Base-by-base conservation (phyloP, 2,888 invertebrate genomes). In the Eristalis tenax region DNA sequence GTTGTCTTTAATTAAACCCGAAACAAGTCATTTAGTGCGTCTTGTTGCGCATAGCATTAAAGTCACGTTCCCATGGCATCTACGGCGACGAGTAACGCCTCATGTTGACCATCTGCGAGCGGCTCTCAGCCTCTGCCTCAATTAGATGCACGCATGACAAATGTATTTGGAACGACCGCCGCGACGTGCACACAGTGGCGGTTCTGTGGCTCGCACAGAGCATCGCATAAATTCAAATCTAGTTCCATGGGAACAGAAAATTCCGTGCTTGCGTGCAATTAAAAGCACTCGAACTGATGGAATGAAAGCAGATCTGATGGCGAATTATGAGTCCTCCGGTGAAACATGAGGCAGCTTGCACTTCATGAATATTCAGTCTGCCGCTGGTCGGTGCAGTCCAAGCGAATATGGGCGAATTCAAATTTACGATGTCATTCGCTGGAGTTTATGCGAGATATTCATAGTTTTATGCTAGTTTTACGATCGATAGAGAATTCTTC, bases 301-400 rank as follows among this genome's bases (percentile, higher is more conserved):
- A 50, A 50, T 18, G 26, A 15, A 61, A n/a, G 64, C 11, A 57
- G 64, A 57, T 64, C 66, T 10, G 63, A 28, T 40, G 50, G 50
- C 50, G 18, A 50, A 50, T 68, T 28, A 59, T 32, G 35, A 57
- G 40, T 70, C 26, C 59, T 38, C 22, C 1, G 32, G 26, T 3
- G 32, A 32, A 28, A 28, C 18, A 13, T 64, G 23, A 28, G 28
- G 15, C 57, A 50, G 10, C 59, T 59, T 13, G 69, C 68, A 73
- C 76, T 73, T 81, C 26, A 85, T 85, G 85, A 85, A 81, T 85
- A 85, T 77, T 81, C 57, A 77, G 28, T 13, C 13, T 28, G 50
- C 57, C n/a, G 38, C 50, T 11, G 22, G 35, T 23, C 6, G 22
- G 6, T 23, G 22, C 32, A 56, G 40, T 69, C 13, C 64, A 73